A percentile compares a stretch with the other conserved stretches of the same genome.
Evolutionary conservation across 2,888 invertebrate genomes (phyloP).

Genomic region (Phania funesta): DNA sequence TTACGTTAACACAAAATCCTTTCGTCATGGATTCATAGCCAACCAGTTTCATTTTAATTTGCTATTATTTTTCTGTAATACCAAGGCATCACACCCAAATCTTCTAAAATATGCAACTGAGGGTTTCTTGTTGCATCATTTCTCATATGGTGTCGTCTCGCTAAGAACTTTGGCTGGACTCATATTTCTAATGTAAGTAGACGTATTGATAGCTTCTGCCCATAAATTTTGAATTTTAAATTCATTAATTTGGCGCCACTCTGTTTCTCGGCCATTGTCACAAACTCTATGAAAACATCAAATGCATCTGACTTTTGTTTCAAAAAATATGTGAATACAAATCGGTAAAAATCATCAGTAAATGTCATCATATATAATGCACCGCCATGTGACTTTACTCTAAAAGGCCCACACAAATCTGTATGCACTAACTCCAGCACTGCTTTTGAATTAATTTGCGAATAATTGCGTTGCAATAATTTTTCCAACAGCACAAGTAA

Average conservation of each 20-base stretch:
- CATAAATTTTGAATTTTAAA: conserved; percentile 40
- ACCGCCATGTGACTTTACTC: conserved; percentile 47
- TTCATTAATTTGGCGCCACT: conserved; percentile 33
- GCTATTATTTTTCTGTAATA: too few relatives aligned
- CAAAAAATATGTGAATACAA: conserved; percentile 58
- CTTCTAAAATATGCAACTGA: conserved; percentile 50
- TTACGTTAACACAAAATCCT: conserved; percentile 16
- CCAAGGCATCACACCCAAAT: conserved; percentile 55
- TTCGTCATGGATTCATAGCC: conserved; percentile 51
- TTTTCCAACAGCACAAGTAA: conserved; percentile 44
- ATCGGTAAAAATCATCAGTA: conserved; percentile 56
- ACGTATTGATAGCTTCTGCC: background rate
- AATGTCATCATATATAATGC: conserved; percentile 57
- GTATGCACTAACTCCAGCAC: conserved; percentile 21
- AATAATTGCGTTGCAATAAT: too few relatives aligned
- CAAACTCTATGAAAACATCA: conserved; percentile 51
- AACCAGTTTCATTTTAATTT: conserved; percentile 51
- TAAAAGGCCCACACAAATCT: background rate
- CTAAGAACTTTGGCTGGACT: conserved; percentile 51
- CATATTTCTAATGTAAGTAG: background rate
- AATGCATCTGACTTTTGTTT: conserved; percentile 50
- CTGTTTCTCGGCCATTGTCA: conserved; percentile 56
- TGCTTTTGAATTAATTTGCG: conserved; percentile 30
- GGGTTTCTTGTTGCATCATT: conserved; percentile 58
- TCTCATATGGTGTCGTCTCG: conserved; percentile 63